These are phyloP conservation scores for Crypturellus tataupa DNA, from an alignment of 2,797 vertebrate species.

Conservation along the genomic window DNA sequence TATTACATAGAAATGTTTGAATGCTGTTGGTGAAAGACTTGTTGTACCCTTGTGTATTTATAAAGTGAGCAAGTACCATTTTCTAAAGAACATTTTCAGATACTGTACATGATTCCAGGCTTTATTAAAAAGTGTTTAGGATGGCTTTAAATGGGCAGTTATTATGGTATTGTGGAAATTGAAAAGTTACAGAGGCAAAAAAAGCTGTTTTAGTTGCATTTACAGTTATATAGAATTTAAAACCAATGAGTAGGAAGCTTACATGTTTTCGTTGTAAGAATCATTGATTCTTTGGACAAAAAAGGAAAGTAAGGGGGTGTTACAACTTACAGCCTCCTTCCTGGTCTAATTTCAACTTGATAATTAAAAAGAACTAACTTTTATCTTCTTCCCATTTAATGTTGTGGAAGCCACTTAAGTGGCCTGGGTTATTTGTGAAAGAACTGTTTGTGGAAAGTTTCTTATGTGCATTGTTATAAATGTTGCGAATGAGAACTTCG, in stretches of 20 bases:
- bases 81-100: conserved; percentile 1
- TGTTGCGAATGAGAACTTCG: background rate
- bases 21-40: background rate
- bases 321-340: background rate
- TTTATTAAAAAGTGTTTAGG: background rate
- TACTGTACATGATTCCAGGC: background rate
- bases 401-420: background rate
- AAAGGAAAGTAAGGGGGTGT: background rate
- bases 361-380: background rate
- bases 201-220: background rate
- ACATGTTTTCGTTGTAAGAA: background rate
- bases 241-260: background rate
- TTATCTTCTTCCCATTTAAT: background rate
- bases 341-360: background rate
- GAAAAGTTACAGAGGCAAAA: background rate
- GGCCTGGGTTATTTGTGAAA: background rate
- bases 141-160: background rate
- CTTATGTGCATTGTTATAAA: background rate
- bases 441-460: background rate
- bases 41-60: background rate
- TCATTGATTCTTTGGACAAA: background rate
- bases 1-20: background rate
- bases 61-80: background rate
- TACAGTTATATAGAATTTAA: background rate
- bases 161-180: background rate